These are phyloP conservation scores for Clamator glandarius DNA, from an alignment of 2,797 vertebrate species.

Conservation along the genomic window DNA sequence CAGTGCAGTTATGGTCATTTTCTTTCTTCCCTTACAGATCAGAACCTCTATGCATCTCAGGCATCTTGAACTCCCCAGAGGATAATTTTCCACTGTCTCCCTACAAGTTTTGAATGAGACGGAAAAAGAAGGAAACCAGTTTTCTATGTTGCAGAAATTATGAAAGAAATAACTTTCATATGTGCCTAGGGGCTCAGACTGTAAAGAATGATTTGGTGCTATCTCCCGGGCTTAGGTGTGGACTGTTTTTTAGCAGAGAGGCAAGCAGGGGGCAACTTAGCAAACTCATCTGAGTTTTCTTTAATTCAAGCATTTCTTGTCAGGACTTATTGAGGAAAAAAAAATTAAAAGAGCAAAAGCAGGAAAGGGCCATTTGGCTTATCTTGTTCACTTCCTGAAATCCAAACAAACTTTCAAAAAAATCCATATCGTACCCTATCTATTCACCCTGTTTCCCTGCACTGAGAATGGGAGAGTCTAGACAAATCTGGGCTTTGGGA, in stretches of 20 bases:
- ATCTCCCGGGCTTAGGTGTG: not conserved
- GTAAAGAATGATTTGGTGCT: not conserved
- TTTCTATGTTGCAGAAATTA: not conserved
- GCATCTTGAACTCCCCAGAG: not conserved
- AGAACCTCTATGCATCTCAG: not conserved
- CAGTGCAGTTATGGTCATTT: not conserved
- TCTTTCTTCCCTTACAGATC: not conserved
- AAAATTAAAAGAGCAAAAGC: conserved; percentile 51
- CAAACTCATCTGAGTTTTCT: conserved; percentile 53
- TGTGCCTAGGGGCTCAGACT: not conserved
- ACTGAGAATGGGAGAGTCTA: conserved; percentile 50
- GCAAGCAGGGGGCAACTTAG: not conserved
- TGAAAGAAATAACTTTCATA: not conserved
- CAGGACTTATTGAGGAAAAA: not conserved
- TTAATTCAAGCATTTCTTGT: conserved; percentile 57
- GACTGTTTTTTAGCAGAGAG: conserved; percentile 2
- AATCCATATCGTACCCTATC: conserved; percentile 63
- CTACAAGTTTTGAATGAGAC: not conserved
- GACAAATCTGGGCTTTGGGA: conserved; percentile 54
- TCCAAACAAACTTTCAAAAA: conserved; percentile 74
- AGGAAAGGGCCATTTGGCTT: conserved; percentile 74
- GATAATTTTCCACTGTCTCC: not conserved
- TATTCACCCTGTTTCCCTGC: conserved; percentile 61
- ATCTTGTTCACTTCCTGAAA: conserved; percentile 78
- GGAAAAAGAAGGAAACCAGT: not conserved